These are phyloP conservation scores for Neotoma lepida DNA, from an alignment of 2,113 vertebrate genomes.

Conservation along the genomic window DNA sequence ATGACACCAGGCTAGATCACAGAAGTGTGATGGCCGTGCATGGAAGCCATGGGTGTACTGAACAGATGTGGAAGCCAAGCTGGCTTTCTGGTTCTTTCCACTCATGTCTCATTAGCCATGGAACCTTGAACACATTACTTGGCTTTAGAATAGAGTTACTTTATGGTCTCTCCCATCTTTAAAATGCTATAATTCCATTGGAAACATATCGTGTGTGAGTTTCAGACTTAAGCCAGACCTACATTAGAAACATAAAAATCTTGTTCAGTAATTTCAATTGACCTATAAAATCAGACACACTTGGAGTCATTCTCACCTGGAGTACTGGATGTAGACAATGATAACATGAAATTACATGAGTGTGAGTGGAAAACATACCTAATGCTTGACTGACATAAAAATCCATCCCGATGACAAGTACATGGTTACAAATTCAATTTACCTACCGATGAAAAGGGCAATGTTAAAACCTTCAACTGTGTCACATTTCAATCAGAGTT, in stretches of 20 bases:
- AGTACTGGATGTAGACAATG: neutral
- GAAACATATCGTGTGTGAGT: neutral
- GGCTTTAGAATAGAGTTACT: neutral
- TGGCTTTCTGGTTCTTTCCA: neutral
- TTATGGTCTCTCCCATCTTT: neutral
- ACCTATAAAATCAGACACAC: neutral
- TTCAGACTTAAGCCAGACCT: neutral
- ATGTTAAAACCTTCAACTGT: neutral
- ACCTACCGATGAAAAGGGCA: neutral
- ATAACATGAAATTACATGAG: neutral
- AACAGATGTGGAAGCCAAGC: neutral
- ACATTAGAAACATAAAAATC: neutral
- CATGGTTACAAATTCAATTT: neutral
- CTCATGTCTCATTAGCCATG: neutral
- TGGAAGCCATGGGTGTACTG: neutral
- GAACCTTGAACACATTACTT: neutral
- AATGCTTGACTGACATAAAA: neutral
- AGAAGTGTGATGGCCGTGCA: rapidly evolving
- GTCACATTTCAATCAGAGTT: slow-evolving; percentile 25
- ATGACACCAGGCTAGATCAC: too few relatives aligned
- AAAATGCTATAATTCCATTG: neutral
- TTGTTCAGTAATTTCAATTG: slow-evolving; percentile 3
- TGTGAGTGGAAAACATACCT: neutral
- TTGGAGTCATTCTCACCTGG: neutral
- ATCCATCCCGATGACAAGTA: neutral